A percentile compares a stretch with the other conserved stretches of the same genome.
Evolutionary conservation across 2,888 invertebrate genomes (phyloP).

Genomic region (Acleris holmiana): DNA sequence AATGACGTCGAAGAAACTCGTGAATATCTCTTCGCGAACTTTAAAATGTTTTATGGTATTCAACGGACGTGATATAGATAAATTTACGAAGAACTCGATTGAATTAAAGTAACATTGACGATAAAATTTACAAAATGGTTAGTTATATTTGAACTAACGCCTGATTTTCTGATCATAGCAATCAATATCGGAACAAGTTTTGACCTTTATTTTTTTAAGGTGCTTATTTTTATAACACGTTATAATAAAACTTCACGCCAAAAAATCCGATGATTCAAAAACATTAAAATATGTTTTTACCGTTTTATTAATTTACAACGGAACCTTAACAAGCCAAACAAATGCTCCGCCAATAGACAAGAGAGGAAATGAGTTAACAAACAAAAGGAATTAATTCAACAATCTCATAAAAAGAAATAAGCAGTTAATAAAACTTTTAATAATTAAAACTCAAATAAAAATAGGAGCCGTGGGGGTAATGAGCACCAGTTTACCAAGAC

Average conservation of each 20-base stretch:
- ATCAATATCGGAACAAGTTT: conserved; percentile 4
- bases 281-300: too few relatives aligned
- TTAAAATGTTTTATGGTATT: conserved; percentile 78
- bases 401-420: conserved; percentile 81
- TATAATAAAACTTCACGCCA: too few relatives aligned
- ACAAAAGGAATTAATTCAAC: conserved; percentile 82
- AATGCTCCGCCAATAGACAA: conserved; percentile 55
- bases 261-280: too few relatives aligned
- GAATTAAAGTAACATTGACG: conserved; percentile 46
- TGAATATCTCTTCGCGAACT: conserved; percentile 70
- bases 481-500: conserved; percentile 52
- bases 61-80: conserved; percentile 66
- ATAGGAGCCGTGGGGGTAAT: conserved; percentile 62
- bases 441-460: conserved; percentile 83
- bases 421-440: conserved; percentile 83
- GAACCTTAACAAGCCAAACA: conserved; percentile 13
- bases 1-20: conserved; percentile 61
- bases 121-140: conserved; percentile 5
- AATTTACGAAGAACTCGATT: conserved; percentile 60
- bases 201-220: background rate
- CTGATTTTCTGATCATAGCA: conserved; percentile 34
- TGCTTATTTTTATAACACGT: background rate
- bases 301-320: background rate
- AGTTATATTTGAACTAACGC: conserved; percentile 30
- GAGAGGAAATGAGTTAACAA: conserved; percentile 67